phyloP scores from a whole-genome alignment of 2,797 vertebrate species.

The Crypturellus tataupa region DNA sequence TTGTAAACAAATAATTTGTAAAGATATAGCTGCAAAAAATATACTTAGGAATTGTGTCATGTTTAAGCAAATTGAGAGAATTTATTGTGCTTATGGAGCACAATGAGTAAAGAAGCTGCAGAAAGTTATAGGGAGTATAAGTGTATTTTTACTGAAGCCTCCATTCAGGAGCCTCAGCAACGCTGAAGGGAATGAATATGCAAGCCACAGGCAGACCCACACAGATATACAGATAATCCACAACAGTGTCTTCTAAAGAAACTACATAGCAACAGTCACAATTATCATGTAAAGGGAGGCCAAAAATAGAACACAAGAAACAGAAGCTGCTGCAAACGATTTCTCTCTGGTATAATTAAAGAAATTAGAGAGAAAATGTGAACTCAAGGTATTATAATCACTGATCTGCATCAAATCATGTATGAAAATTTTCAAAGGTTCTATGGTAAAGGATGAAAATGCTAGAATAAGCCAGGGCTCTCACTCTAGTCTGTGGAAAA shows the following conservation, averaged over 20 bases:
- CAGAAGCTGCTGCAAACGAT: neutral
- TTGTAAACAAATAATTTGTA: neutral
- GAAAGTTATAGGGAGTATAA: neutral
- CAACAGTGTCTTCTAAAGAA: neutral
- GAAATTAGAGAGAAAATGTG: neutral
- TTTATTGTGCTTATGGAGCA: neutral
- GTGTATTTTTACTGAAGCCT: neutral
- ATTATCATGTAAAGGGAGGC: neutral
- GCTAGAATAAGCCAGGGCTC: neutral
- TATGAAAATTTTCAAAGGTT: neutral
- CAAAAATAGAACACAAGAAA: neutral
- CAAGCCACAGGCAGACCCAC: accelerated
- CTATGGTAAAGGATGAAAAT: neutral
- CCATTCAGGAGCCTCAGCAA: neutral
- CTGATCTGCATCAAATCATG: neutral
- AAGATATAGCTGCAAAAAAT: neutral
- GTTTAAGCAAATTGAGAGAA: neutral
- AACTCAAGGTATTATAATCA: neutral
- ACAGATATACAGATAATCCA: neutral
- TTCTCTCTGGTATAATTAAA: neutral
- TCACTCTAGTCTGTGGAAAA: neutral
- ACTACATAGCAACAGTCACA: neutral
- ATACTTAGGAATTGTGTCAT: neutral
- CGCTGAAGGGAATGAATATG: neutral
- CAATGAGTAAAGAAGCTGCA: neutral